Evolutionary conservation across 2,888 invertebrate species (phyloP), one percentile per base, ranked within the genome.

Genomic region (Hipparchia semele): DNA sequence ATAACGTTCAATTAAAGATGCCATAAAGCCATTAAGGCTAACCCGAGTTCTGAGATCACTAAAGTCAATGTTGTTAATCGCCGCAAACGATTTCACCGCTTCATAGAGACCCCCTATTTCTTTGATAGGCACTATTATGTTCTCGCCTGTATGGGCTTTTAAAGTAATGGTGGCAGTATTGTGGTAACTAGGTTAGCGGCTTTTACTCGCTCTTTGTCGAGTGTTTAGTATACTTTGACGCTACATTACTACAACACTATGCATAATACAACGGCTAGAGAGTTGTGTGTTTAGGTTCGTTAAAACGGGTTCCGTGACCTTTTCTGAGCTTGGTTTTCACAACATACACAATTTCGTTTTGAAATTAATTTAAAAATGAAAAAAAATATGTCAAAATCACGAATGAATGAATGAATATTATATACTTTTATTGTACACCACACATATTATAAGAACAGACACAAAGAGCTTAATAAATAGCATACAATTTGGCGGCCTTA

Each of bases 91-190:
- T 73, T 75, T 73, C 61, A 73, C 68, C 67, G 59, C 67, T 67
- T 72, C 71, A 75, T 71, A 66, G 72, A 69, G 75, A 61, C 75
- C 71, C 69, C 65, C 65, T 72, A 73, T 70, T 75, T 75, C 75
- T 75, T 75, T 75, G 73, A 72, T 77, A 72, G 75, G 70, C 70
- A 70, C 76, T 74, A 77, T 77, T 77, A 77, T 77, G 74, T 71
- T 75, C 76, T 73, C 72, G 71, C 75, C 75, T 71, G 73, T 72
- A 71, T 74, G 76, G 75, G 77, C 75, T 77, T 75, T 74, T 75
- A 77, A 77, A 75, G 74, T 76, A 77, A 77, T 76, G 75, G 76
- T 68, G 75, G 69, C 76, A 73, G 75, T 76, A 76, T 76, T 76
- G 75, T 76, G 70, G 70, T 76, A 76, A 76, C 76, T 76, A 70